A percentile compares a stretch with the other conserved stretches of the same genome.
phyloP scores from a whole-genome alignment of 2,113 vertebrate genomes.

The Eurypyga helias region DNA sequence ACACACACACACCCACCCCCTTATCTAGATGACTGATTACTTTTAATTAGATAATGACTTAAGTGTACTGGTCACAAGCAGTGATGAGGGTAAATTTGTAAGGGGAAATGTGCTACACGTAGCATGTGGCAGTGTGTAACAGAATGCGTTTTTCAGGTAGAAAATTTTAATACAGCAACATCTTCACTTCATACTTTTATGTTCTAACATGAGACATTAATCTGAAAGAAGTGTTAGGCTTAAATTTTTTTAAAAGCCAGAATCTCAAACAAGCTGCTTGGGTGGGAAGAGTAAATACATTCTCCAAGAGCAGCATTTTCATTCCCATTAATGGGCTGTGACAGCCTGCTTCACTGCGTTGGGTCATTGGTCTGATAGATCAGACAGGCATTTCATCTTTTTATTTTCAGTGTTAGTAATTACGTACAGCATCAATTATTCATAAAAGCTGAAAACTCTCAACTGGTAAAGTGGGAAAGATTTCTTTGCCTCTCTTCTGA shows the following conservation, averaged over 20 bases:
- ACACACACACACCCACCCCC: too few species aligned
- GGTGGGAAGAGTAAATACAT: neutral
- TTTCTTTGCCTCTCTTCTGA: neutral
- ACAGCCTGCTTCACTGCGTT: fast-evolving
- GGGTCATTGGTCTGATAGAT: neutral
- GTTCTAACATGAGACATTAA: neutral
- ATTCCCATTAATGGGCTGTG: neutral
- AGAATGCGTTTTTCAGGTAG: neutral
- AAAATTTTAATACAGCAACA: neutral
- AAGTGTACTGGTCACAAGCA: neutral
- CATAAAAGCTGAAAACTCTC: neutral
- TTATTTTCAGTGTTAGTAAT: neutral
- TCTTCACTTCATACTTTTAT: neutral
- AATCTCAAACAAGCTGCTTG: neutral
- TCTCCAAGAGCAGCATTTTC: neutral
- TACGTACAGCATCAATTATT: neutral
- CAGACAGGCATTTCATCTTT: neutral
- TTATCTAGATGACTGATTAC: neutral
- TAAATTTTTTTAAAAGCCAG: neutral
- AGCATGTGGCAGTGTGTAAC: neutral
- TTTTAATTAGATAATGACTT: neutral
- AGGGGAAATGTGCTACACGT: neutral
- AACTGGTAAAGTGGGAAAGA: neutral
- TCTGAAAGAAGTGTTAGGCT: neutral
- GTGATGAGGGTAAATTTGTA: neutral